Conservation (phyloP, 2,888 invertebrate genomes). For the Petrolisthes manimaculis region DNA sequence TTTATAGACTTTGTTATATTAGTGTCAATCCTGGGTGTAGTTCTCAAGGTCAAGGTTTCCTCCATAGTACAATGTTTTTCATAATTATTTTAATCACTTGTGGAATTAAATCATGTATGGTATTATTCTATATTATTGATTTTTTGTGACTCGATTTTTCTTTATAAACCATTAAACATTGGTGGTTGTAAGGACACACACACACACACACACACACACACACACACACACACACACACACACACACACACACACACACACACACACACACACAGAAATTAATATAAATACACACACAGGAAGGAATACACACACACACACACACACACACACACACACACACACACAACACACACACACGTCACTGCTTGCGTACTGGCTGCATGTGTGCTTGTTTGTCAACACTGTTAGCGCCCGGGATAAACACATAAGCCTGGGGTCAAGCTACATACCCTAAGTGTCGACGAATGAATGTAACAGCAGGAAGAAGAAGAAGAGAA, state of each 20-base stretch:
- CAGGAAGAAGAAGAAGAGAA: too few relatives aligned
- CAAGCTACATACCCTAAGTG: neutral
- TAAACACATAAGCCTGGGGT: neutral
- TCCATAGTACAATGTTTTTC: too few relatives aligned
- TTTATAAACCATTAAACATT: too few relatives aligned
- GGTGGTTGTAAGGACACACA: neutral
- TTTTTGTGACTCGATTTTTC: too few relatives aligned
- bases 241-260: neutral
- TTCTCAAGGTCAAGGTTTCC: too few relatives aligned
- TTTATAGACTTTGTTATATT: too few relatives aligned
- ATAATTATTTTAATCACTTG: too few relatives aligned
- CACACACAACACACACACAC: neutral
- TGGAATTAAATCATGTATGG: too few relatives aligned
- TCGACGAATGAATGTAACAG: too few relatives aligned
- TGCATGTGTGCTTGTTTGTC: slow-evolving; percentile 19
- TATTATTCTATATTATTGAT: too few relatives aligned
- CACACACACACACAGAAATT: neutral
- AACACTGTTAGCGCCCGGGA: neutral
- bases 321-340: neutral
- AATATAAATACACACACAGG: neutral
- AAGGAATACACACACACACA: neutral
- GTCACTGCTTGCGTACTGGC: neutral
- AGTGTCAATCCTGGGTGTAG: too few relatives aligned
- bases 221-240: neutral
- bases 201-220: neutral